A percentile compares a stretch with the other conserved stretches of the same genome.
phyloP scores from a whole-genome alignment of 1,140 invertebrate species.

The Papilio glaucus region DNA sequence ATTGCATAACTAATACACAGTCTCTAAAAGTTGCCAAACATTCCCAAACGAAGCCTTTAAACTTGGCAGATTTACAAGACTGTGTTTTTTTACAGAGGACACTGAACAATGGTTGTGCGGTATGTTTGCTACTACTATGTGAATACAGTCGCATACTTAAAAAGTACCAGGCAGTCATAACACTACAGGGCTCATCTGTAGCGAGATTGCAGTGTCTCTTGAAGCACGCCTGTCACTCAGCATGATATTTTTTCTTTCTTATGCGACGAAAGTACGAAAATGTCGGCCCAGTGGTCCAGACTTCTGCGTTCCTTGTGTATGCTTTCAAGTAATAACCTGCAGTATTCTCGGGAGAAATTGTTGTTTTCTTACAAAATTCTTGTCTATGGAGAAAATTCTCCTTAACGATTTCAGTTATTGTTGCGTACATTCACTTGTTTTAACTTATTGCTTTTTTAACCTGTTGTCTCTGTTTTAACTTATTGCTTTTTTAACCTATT shows the following conservation, averaged over 20 bases:
- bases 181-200: slow-evolving; percentile 17
- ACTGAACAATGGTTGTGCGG: slow-evolving; percentile 24
- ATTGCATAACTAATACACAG: too few species aligned
- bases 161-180: slow-evolving; percentile 34
- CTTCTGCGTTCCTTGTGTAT: slow-evolving; percentile 18
- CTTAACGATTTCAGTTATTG: neutral
- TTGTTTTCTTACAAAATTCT: slow-evolving; percentile 3
- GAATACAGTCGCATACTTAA: slow-evolving; percentile 26
- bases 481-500: neutral
- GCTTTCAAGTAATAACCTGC: slow-evolving; percentile 30
- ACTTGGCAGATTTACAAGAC: too few species aligned
- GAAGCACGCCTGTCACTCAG: slow-evolving; percentile 35
- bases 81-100: neutral
- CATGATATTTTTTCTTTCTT: slow-evolving; percentile 33
- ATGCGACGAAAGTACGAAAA: slow-evolving; percentile 25
- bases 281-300: slow-evolving; percentile 37
- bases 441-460: neutral
- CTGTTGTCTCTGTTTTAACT: neutral
- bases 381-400: neutral
- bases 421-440: neutral
- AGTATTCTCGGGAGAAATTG: neutral
- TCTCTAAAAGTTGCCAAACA: too few species aligned
- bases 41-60: too few species aligned
- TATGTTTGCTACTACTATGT: slow-evolving; percentile 5
- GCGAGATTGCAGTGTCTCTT: slow-evolving; percentile 36